These are phyloP conservation scores for Propithecus coquereli DNA, from an alignment of 2,113 vertebrate genomes.

Conservation along the genomic window DNA sequence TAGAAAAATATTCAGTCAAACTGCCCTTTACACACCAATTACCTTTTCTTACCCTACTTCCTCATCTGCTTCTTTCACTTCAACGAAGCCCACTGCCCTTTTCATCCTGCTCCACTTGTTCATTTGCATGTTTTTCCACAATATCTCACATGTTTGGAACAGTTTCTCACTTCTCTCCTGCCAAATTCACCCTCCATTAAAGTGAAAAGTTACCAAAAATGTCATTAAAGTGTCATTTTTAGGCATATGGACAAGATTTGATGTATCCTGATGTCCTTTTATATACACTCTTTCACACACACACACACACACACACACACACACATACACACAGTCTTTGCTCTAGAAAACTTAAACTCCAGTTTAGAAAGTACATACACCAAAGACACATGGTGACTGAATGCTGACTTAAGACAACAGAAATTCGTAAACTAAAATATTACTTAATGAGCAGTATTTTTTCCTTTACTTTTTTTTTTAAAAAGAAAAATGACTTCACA, in stretches of 20 bases:
- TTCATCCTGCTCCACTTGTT: background rate
- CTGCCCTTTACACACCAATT: background rate
- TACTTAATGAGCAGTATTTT: background rate
- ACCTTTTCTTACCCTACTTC: background rate
- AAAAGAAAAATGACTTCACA: background rate
- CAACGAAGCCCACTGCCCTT: background rate
- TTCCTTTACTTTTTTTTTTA: background rate
- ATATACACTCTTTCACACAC: too few relatives aligned
- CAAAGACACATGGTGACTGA: background rate
- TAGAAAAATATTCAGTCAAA: background rate
- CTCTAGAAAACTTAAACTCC: background rate
- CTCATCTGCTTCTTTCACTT: background rate
- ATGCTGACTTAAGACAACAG: background rate
- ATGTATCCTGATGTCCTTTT: background rate
- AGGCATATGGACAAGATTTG: background rate
- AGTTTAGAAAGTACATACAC: background rate
- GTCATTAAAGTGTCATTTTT: background rate
- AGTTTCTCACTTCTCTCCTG: background rate
- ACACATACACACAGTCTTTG: background rate
- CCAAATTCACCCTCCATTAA: background rate
- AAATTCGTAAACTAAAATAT: background rate
- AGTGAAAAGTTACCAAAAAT: slow-evolving; percentile 29
- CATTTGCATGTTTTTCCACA: background rate
- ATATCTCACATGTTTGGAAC: background rate
- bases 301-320: too few relatives aligned